Percentiles rank a stretch among this genome's conserved stretches.
These are phyloP conservation scores for Leuciscus waleckii DNA, from an alignment of 2,797 vertebrate genomes.

Conservation along the genomic window DNA sequence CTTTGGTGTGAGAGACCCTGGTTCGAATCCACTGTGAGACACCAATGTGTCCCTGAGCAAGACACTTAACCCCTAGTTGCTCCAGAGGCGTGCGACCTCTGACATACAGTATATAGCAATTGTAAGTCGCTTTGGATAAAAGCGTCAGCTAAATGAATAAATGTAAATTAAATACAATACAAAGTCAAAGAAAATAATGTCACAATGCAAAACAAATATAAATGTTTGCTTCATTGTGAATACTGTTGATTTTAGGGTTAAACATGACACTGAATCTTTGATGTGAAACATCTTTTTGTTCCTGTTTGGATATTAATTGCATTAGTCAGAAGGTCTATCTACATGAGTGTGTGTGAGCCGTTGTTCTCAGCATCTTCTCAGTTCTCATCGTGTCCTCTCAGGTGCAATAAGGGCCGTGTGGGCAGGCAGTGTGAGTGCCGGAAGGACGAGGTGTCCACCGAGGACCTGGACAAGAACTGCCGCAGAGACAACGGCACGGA, in stretches of 20 bases:
- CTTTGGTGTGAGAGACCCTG: too few species aligned
- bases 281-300: neutral
- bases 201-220: neutral
- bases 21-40: too few species aligned
- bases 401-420: constrained; percentile 94
- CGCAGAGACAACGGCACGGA: constrained; percentile 91
- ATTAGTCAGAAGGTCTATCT: neutral
- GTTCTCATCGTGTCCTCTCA: constrained; percentile 61
- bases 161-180: neutral
- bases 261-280: neutral
- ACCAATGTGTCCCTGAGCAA: too few species aligned
- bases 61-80: too few species aligned
- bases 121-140: too few species aligned
- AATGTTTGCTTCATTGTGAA: neutral
- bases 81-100: too few species aligned
- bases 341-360: neutral
- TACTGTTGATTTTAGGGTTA: neutral
- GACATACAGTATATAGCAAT: too few species aligned
- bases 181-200: neutral
- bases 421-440: constrained; percentile 93
- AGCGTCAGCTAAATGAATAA: too few species aligned
- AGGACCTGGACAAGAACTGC: constrained; percentile 96
- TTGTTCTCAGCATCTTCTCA: neutral
- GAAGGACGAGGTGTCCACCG: constrained; percentile 93
- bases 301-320: neutral